Evolutionary conservation across 2,888 invertebrate genomes (phyloP), one percentile per base, ranked within the genome.

Genomic region (Teleogryllus oceanicus): DNA sequence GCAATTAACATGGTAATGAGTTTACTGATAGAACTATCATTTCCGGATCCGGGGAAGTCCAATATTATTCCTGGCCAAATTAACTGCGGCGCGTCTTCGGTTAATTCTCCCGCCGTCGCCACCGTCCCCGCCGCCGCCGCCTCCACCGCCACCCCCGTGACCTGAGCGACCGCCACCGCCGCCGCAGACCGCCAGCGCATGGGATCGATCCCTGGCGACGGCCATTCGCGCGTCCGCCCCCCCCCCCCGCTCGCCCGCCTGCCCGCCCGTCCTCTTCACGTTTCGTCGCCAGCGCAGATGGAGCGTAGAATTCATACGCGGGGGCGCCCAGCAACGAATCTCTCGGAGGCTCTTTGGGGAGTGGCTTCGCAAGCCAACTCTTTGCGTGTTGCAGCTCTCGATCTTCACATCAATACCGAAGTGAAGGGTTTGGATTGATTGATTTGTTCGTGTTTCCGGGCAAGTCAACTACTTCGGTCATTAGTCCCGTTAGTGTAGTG

Each of bases 161-260:
- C 62, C 62, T 13, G 16, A 62, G 13, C 37, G 62, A 62, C 62
- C n/a, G 62, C 62, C 62, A 78, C 78, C 37, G 21, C 74, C 62
- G 78, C 62, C 76, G 74, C 78, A 50, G 51, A 49, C 76, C 62
- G 80, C 78, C 49, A 49, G 50, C 62, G 80, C 78, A n/a, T 76
- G 21, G 76, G 62, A 51, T n/a, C 77, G 74, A 49, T 76, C 5
- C 12, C 4, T 50, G 18, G 62, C 76, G 78, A 13, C 62, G 37
- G 21, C 74, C 21, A 50, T 50, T 13, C 50, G 21, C 50, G 37
- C 20, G 49, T n/a, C 75, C 24, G 5, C 74, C 75, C 78, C 49
- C 21, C 75, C 49, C n/a, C 4, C 37, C 37, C 37, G 37, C 37
- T 5, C 37, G 37, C 37, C 37, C 8, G 37, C 37, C 37, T 8